These are phyloP conservation scores for Callocephalon fimbriatum DNA, from an alignment of 2,113 vertebrate species.

Conservation along the genomic window DNA sequence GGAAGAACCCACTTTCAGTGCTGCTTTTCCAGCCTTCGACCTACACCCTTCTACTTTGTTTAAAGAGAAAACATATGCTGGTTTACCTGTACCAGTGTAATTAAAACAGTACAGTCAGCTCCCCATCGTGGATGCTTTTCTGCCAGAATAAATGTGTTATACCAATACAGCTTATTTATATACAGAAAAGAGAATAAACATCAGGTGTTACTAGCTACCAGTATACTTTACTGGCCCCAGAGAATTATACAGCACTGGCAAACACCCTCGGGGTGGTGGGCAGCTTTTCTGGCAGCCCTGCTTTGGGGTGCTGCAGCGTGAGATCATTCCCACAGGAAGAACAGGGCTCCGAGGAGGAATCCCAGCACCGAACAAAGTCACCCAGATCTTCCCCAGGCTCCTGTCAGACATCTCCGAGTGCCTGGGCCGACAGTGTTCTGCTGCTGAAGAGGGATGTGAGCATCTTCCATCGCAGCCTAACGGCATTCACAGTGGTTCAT, in stretches of 20 bases:
- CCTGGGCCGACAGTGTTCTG: background rate
- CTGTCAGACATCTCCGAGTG: rapidly evolving
- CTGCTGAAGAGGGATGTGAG: rapidly evolving
- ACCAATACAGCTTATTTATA: background rate
- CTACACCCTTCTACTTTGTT: background rate
- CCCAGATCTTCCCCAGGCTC: background rate
- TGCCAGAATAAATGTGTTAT: background rate
- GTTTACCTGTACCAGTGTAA: background rate
- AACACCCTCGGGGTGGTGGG: rapidly evolving
- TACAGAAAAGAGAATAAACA: background rate
- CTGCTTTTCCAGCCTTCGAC: background rate
- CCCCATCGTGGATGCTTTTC: rapidly evolving
- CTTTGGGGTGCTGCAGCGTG: background rate
- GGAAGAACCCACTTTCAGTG: background rate
- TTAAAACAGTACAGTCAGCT: background rate
- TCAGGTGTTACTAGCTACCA: background rate
- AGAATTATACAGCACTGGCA: background rate
- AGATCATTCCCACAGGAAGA: background rate
- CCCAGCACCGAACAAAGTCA: background rate
- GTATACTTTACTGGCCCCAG: background rate
- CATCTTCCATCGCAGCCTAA: rapidly evolving
- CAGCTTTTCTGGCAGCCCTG: background rate
- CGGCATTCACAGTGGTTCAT: rapidly evolving
- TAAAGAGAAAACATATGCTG: background rate
- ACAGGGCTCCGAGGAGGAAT: background rate